Evolutionary conservation across 1,140 invertebrate species (phyloP), one percentile per base, ranked within the genome.

Genomic region (Drosophila malerkotliana): DNA sequence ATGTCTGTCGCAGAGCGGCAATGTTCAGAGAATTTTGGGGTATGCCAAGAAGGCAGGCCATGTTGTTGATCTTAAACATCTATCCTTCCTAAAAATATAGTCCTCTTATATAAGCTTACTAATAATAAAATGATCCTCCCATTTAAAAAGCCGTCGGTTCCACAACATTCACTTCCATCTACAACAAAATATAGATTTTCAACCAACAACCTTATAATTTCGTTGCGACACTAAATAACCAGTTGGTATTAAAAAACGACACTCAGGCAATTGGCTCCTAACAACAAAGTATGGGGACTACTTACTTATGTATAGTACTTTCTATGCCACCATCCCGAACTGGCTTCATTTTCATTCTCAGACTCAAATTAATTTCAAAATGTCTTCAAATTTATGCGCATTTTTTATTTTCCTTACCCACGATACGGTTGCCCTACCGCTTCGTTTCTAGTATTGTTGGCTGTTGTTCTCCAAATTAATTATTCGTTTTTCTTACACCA

Each of bases 401-500:
- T 58, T 67, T 69, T 48, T 62, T 45, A 53, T 58, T 57, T 52
- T 30, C 48, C 60, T 54, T 72, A 15, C 52, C 41, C 52, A 34
- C 18, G 64, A 30, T 68, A 39, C 10, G 26, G 61, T 30, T 63
- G 5, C 37, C 52, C 32, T 34, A 15, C 34, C 54, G 7, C 18
- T 55, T 69, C 8, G 21, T 37, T 34, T 52, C 39, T 53, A 26
- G 41, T 10, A 37, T 44, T 63, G 21, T 41, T 39, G 26, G 5
- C 6, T 28, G 26, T 69, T 49, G 32, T 63, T 41, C 48, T 14
- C 79, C 76, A 79, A 88, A 88, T 88, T 88, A 88, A 88, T 88
- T 77, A 77, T 79, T 83, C 68, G 72, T 77, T 88, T 73, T 88
- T 88, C 76, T 88, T 83, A 75, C 79, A 77, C 73, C 83, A 88